Percentiles rank a stretch among this genome's conserved stretches.
Conservation (phyloP, 2,797 vertebrate genomes). For the Sandelia bainsii region DNA sequence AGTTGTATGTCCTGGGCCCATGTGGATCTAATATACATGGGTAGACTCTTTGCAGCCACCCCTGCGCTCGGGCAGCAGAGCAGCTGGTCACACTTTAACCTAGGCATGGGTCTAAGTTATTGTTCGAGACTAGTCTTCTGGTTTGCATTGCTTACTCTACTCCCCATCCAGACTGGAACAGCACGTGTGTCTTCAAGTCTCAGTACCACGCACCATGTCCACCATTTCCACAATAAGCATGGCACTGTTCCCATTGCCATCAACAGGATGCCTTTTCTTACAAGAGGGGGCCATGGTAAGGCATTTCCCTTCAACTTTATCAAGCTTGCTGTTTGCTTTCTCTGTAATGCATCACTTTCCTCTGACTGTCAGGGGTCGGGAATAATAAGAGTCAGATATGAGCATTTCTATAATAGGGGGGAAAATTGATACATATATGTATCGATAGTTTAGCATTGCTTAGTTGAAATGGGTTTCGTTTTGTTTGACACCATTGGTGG, state of each 20-base stretch:
- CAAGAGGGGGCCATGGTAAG: conserved; percentile 95
- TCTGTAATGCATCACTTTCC: conserved; percentile 8
- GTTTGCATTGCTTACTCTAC: conserved; percentile 82
- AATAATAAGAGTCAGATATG: conserved; percentile 7
- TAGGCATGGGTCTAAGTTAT: conserved; percentile 80
- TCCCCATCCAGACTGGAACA: conserved; percentile 87
- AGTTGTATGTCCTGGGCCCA: conserved; percentile 71
- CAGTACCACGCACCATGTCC: conserved; percentile 95
- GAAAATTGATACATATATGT: too few species aligned
- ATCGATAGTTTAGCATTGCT: not conserved
- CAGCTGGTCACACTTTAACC: conserved; percentile 73
- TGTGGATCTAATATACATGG: conserved; percentile 78
- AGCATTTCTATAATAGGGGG: not conserved
- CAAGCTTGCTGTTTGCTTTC: conserved; percentile 16
- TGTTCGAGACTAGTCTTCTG: conserved; percentile 82
- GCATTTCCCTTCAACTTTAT: conserved; percentile 44
- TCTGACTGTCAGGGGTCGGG: conserved; percentile 11
- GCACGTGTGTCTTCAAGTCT: conserved; percentile 95
- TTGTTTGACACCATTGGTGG: conserved; percentile 8
- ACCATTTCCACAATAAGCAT: conserved; percentile 97
- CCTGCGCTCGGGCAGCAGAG: conserved; percentile 70
- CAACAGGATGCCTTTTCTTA: conserved; percentile 97
- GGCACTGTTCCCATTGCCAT: conserved; percentile 95
- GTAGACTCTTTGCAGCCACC: conserved; percentile 73
- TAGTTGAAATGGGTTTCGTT: not conserved